A percentile compares a stretch with the other conserved stretches of the same genome.
These are phyloP conservation scores for Caenorhabditis macrosperma DNA, from an alignment of 2,888 invertebrate genomes.

Conservation along the genomic window DNA sequence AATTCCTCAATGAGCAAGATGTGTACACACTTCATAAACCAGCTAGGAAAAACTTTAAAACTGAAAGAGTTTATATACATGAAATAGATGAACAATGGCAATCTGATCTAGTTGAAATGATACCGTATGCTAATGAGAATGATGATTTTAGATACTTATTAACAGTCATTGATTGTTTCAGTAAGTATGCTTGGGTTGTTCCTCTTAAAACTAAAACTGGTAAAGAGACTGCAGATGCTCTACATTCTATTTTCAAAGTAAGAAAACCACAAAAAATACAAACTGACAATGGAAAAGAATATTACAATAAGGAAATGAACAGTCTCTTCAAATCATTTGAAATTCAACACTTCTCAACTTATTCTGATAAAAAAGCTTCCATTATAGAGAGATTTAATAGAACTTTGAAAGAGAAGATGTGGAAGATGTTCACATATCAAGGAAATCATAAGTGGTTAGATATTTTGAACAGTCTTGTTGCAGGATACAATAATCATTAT, in stretches of 20 bases:
- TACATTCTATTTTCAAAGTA: constrained; percentile 59
- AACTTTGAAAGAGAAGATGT: constrained; percentile 65
- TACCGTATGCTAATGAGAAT: constrained; percentile 67
- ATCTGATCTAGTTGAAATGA: constrained; percentile 70
- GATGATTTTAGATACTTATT: constrained; percentile 58
- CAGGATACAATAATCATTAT: too few relatives aligned
- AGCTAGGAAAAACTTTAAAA: constrained; percentile 63
- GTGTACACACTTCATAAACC: constrained; percentile 67
- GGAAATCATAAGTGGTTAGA: too few relatives aligned
- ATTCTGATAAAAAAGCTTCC: constrained; percentile 65
- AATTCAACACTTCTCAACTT: constrained; percentile 56
- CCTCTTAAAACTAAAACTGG: constrained; percentile 66
- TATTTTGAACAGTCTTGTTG: too few relatives aligned
- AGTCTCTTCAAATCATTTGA: too few relatives aligned
- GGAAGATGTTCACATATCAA: too few relatives aligned
- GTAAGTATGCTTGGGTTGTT: constrained; percentile 66
- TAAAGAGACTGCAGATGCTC: constrained; percentile 66
- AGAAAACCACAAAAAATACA: constrained; percentile 68
- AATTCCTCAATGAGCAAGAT: constrained; percentile 66
- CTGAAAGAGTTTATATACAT: constrained; percentile 61
- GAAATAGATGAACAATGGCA: constrained; percentile 68
- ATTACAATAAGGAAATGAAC: constrained; percentile 59
- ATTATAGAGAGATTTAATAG: constrained; percentile 66
- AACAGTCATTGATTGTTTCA: constrained; percentile 63
- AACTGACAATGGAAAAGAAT: constrained; percentile 68